phyloP scores from a whole-genome alignment of 2,888 invertebrate genomes.

The Cremastinae sp. region DNA sequence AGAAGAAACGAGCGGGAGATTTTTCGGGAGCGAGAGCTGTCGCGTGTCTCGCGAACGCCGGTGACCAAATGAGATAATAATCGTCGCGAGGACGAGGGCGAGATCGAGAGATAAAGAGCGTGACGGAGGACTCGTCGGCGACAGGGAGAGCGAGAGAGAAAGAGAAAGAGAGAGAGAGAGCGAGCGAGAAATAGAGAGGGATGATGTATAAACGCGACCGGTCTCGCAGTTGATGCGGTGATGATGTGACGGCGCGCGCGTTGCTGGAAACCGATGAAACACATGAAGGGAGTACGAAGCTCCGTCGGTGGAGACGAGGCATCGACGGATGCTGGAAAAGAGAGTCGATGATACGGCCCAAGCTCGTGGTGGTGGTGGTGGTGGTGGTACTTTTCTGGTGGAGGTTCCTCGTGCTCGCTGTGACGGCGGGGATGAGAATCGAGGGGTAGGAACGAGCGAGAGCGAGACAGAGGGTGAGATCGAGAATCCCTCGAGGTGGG shows the following conservation, averaged over 20 bases:
- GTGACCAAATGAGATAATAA: slow-evolving; percentile 79
- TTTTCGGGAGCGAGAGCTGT: background rate
- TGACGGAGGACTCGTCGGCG: slow-evolving; percentile 64
- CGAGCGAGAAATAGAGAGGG: slow-evolving; percentile 64
- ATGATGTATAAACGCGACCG: too few species aligned
- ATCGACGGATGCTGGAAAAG: slow-evolving; percentile 22
- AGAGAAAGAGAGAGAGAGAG: slow-evolving; percentile 53
- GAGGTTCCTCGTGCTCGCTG: slow-evolving; percentile 27
- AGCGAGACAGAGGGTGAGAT: too few species aligned
- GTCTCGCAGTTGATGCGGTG: slow-evolving; percentile 42
- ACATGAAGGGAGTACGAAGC: slow-evolving; percentile 43
- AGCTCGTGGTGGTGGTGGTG: slow-evolving; percentile 3
- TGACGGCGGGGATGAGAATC: slow-evolving; percentile 30
- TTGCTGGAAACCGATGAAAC: slow-evolving; percentile 57
- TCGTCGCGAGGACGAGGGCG: slow-evolving; percentile 61
- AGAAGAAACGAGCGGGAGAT: too few species aligned
- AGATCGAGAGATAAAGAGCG: slow-evolving; percentile 58
- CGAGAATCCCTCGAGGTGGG: slow-evolving; percentile 35
- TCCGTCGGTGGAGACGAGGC: slow-evolving; percentile 36
- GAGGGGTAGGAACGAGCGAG: too few species aligned
- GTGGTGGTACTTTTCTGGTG: slow-evolving; percentile 37
- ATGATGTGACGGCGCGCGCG: slow-evolving; percentile 55
- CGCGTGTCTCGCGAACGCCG: slow-evolving; percentile 63
- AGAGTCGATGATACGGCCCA: slow-evolving; percentile 22
- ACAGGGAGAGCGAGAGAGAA: slow-evolving; percentile 56